These are phyloP conservation scores for Glaucidium brasilianum DNA, from an alignment of 2,113 vertebrate genomes.

Conservation along the genomic window DNA sequence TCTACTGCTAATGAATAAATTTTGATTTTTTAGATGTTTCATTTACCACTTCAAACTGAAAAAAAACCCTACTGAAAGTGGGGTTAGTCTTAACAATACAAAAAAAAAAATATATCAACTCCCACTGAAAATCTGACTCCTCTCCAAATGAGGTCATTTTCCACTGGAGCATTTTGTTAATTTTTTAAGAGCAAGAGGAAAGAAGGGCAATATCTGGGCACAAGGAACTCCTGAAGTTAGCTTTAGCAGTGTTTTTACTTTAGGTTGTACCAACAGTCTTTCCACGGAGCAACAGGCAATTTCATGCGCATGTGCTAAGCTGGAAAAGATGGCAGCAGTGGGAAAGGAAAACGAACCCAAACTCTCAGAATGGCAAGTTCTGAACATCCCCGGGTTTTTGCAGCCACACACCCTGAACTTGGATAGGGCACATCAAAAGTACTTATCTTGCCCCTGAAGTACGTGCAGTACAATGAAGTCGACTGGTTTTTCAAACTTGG, in stretches of 20 bases:
- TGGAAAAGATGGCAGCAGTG: not conserved
- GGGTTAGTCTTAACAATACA: not conserved
- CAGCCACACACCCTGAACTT: not conserved
- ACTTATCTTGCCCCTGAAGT: not conserved
- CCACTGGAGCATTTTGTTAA: not conserved
- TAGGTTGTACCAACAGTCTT: not conserved
- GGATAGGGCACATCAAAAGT: not conserved
- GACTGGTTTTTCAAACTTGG: not conserved
- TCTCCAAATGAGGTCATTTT: not conserved
- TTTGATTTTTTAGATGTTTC: not conserved
- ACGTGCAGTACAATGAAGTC: not conserved
- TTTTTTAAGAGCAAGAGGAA: not conserved
- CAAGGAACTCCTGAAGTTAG: not conserved
- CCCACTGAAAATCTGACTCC: not conserved
- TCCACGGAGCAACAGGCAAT: not conserved
- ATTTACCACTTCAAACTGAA: not conserved
- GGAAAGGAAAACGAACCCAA: not conserved
- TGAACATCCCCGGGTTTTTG: not conserved
- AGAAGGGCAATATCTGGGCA: not conserved
- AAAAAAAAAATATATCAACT: not conserved
- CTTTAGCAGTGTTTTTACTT: not conserved
- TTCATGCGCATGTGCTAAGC: rapidly evolving
- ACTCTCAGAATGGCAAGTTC: not conserved
- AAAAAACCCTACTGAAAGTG: not conserved
- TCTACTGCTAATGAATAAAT: not conserved